A percentile compares a stretch with the other conserved stretches of the same genome.
phyloP scores from a whole-genome alignment of 2,113 vertebrate species.

The Odocoileus virginianus region DNA sequence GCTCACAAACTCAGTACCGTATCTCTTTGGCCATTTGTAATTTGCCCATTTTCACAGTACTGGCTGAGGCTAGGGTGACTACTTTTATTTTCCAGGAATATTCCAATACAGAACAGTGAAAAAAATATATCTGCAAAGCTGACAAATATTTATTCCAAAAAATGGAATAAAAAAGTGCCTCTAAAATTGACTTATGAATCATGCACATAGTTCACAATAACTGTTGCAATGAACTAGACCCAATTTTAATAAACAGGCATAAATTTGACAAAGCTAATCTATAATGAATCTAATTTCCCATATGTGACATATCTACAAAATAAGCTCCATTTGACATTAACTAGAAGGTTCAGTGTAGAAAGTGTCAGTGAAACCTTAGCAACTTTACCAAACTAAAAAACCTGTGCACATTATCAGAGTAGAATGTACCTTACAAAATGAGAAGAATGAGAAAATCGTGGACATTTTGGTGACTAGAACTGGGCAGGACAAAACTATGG shows the following conservation, averaged over 20 bases:
- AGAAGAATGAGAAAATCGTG: neutral
- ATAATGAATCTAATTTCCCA: neutral
- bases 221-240: neutral
- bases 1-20: constrained; percentile 2
- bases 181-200: neutral
- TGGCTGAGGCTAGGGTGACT: neutral
- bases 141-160: neutral
- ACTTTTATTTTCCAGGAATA: neutral
- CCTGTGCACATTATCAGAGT: neutral
- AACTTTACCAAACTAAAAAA: neutral
- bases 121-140: neutral
- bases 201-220: neutral
- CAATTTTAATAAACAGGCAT: neutral
- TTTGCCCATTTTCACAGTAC: neutral
- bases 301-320: neutral
- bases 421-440: neutral
- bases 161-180: neutral
- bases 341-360: neutral
- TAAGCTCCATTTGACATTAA: neutral
- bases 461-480: neutral
- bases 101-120: neutral
- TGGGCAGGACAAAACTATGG: neutral
- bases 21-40: neutral
- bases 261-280: neutral
- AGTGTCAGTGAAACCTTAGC: neutral